Base-by-base conservation (phyloP, 2,797 vertebrate species). In the Enteromius fasciolatus region DNA sequence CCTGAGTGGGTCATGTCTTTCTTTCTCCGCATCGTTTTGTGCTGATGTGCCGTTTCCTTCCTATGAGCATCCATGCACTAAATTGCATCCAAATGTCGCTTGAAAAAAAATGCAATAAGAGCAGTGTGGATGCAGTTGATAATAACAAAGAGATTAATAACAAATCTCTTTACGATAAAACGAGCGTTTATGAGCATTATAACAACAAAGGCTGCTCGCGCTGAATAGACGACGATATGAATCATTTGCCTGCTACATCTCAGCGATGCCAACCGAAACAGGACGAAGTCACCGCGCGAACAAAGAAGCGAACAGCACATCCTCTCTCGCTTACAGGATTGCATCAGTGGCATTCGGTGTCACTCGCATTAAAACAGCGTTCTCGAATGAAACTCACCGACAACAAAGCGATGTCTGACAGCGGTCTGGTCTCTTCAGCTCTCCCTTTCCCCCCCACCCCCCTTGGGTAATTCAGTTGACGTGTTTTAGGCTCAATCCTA, bases 351-450 rank as follows among this genome's bases (percentile, higher is more conserved):
- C 31, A 54, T 57, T 68, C 25, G 31, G 64, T 44, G 78, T 59
- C 33, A 41, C 50, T 80, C 17, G 57, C 11, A 31, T 39, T 6
- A 64, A 25, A 68, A 73, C 20, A 1, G 44, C 75, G 66, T n/a
- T 15, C 50, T 77, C 28, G 20, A 83, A 28, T n/a, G 18, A 23
- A 57, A 79, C 76, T 67, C 68, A 79, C 69, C 81, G 54, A 81
- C 54, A 76, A 83, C 67, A 84, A 79, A 84, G 76, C 82, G 68
- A 73, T 33, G 69, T 66, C 23, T 67, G 69, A 57, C 69, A 79
- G 69, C 59, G 73, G 52, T 36, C n/a, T 77, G 39, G 72, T 68
- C 61, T 61, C 61, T 33, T 66, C 69, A 33, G 61, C 63, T 20
- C 46, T 64, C 44, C 69, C 18, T n/a, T 77, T 33, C 61, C 4